Conservation (phyloP, 2,888 invertebrate genomes). For the Odontothrips loti region DNA sequence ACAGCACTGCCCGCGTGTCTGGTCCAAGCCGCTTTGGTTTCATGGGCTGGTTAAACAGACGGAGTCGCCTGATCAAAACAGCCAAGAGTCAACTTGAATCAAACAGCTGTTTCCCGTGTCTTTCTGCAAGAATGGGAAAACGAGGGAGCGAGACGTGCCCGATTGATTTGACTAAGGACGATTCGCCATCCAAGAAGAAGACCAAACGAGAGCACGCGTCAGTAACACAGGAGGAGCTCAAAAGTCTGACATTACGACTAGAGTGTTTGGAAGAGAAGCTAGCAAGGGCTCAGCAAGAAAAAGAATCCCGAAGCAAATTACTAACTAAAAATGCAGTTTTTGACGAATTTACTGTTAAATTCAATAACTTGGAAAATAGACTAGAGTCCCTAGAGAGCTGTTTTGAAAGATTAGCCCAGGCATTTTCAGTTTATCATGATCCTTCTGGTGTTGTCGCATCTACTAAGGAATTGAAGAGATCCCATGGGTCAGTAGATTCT, state of each 20-base stretch:
- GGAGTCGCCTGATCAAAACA: not conserved
- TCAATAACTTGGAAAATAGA: not conserved
- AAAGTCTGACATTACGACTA: not conserved
- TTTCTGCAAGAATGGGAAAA: not conserved
- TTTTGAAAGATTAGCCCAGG: not conserved
- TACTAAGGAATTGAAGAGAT: not conserved
- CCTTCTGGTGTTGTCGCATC: not conserved
- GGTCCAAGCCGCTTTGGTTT: not conserved
- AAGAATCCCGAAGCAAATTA: not conserved
- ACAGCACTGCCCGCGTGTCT: no score
- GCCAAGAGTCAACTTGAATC: not conserved
- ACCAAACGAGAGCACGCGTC: no score
- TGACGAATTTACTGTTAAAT: not conserved
- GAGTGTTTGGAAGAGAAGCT: not conserved
- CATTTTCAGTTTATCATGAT: not conserved
- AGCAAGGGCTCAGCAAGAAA: not conserved
- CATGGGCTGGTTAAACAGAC: not conserved
- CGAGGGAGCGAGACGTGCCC: not conserved
- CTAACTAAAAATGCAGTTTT: not conserved
- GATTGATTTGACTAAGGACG: not conserved
- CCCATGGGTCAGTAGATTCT: not conserved
- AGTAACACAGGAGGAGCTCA: not conserved
- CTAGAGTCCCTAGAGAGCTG: not conserved
- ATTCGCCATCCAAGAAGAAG: not conserved
- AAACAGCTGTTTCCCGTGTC: not conserved